Percentiles rank a stretch among this genome's conserved stretches.
These are phyloP conservation scores for Leptinotarsa peninsularis DNA, from an alignment of 2,888 invertebrate species.

Conservation along the genomic window DNA sequence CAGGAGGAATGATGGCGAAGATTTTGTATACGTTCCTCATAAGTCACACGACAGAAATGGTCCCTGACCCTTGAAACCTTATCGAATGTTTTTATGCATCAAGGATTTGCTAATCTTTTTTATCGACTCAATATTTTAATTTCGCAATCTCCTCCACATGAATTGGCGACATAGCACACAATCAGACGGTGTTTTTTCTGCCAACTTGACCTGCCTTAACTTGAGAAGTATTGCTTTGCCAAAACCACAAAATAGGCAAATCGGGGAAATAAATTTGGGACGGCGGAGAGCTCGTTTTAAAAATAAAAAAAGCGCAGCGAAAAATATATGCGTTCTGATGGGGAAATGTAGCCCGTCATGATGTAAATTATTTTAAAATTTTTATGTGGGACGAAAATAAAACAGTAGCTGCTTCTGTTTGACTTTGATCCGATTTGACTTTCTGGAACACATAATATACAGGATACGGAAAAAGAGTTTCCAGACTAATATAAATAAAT, in stretches of 20 bases:
- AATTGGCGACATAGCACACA: conserved; percentile 4
- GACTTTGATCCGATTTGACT: background rate
- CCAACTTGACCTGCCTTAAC: conserved; percentile 47
- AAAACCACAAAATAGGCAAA: conserved; percentile 47
- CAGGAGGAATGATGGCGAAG: too few species aligned
- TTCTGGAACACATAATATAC: background rate
- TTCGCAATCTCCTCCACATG: background rate
- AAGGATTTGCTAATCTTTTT: conserved; percentile 10
- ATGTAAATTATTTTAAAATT: conserved; percentile 19
- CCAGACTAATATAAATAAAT: too few species aligned
- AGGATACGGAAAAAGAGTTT: background rate
- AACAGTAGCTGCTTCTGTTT: background rate
- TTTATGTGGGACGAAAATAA: conserved; percentile 17
- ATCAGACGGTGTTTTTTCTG: conserved; percentile 22
- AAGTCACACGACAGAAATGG: background rate
- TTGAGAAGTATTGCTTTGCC: conserved; percentile 45
- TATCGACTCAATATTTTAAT: conserved; percentile 13
- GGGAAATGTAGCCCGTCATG: conserved; percentile 16
- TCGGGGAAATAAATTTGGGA: conserved; percentile 21
- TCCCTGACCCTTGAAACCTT: background rate
- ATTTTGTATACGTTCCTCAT: too few species aligned
- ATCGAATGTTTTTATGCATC: conserved; percentile 9
- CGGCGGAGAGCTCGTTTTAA: conserved; percentile 35
- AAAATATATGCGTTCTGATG: conserved; percentile 17
- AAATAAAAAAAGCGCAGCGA: conserved; percentile 41